Base-by-base conservation (phyloP, 2,888 invertebrate species). In the Hydrotaea cyrtoneurina region DNA sequence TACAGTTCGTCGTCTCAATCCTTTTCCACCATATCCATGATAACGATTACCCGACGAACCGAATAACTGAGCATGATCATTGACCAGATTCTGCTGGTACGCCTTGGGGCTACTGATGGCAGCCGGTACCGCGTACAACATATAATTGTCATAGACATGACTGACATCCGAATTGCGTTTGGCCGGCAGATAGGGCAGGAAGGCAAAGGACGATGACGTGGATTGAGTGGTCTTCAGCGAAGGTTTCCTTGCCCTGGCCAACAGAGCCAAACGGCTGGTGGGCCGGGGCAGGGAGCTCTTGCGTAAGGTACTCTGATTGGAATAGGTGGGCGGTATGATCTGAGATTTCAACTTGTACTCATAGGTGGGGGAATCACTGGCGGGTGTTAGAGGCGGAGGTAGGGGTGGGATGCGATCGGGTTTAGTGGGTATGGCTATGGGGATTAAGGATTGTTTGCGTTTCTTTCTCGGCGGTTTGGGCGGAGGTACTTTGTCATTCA, bases 141-240 rank as follows among this genome's bases (percentile, higher is more conserved):
- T 82, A 80, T 92, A 91, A 80, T 91, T 91, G 72, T 92, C 92
- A 71, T 91, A 92, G 53, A 91, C 88, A 87, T 92, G 90, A 87
- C 92, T 91, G 55, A 91, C 90, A 71, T 91, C 91, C 10, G 92
- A 91, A 80, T 91, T 91, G 2, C 91, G 89, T 83, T 91, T 91
- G 80, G 90, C 90, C 19, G 92, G 88, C 80, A 88, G 82, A 85
- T 92, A 92, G 73, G 90, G 91, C 82, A 91, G 82, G 76, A 91
- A 91, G 66, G 91, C 91, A 76, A 92, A 91, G 31, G 92, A 92
- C 4, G 92, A 92, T 69, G 89, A 88, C 8, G 92, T 91, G 75
- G 91, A 91, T 69, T 91, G 91, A 7, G 91, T 90, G 80, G 88
- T 86, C 75, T 89, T 90, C 0, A 89, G 87, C 2, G 91, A 89